phyloP scores from a whole-genome alignment of 2,797 vertebrate genomes.

The Coregonus sp. region DNA sequence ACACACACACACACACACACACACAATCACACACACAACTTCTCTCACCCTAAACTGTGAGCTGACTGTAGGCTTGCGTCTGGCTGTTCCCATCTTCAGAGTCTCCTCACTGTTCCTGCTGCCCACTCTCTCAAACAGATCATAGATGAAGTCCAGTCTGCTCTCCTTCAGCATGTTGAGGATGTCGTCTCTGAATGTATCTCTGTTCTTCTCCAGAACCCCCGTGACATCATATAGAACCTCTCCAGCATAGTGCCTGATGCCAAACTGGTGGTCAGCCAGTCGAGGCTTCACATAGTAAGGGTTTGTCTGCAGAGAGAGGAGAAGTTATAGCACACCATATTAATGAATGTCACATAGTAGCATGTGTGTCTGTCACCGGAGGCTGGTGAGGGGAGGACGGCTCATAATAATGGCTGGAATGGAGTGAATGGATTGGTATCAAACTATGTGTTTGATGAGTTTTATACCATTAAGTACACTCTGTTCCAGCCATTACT shows the following conservation, averaged over 20 bases:
- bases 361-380: background rate
- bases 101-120: slow-evolving; percentile 88
- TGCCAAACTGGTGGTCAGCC: slow-evolving; percentile 93
- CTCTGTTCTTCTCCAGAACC: slow-evolving; percentile 91
- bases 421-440: background rate
- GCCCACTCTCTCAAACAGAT: slow-evolving; percentile 90
- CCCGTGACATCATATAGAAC: slow-evolving; percentile 87
- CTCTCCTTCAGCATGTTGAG: slow-evolving; percentile 92
- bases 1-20: background rate
- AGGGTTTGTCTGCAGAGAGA: slow-evolving; percentile 82
- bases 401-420: no score
- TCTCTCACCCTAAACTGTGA: slow-evolving; percentile 91
- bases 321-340: background rate
- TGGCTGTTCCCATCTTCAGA: slow-evolving; percentile 89
- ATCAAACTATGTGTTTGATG: background rate
- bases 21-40: background rate
- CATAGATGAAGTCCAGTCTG: slow-evolving; percentile 94
- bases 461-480: no score
- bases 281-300: slow-evolving; percentile 91
- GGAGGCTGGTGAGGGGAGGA: no score
- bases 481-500: no score
- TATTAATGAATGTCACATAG: background rate
- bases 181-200: slow-evolving; percentile 92
- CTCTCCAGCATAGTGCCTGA: slow-evolving; percentile 93
- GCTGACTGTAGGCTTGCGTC: slow-evolving; percentile 91